Conservation (phyloP, 1,140 invertebrate genomes). For the Ceratosolen solmsi region DNA sequence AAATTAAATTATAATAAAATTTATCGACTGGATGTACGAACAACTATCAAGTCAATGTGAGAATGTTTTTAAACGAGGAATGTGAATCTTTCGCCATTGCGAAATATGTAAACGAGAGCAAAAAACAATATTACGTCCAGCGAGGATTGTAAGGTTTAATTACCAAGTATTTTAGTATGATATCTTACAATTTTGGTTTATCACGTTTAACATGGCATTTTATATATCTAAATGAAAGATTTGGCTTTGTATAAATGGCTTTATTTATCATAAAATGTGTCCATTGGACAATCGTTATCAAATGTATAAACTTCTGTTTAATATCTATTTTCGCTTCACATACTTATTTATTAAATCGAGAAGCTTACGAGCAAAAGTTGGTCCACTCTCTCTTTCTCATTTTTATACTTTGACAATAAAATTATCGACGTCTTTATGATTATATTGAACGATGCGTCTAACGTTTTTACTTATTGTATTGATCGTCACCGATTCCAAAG, state of each 20-base stretch:
- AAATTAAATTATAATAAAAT: constrained; percentile 42
- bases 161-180: constrained; percentile 29
- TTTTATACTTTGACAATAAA: constrained; percentile 47
- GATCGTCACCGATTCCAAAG: too few relatives aligned
- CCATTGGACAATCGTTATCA: neutral
- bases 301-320: constrained; percentile 45
- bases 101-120: constrained; percentile 38
- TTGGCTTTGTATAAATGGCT: constrained; percentile 65
- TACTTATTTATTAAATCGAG: constrained; percentile 50
- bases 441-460: neutral
- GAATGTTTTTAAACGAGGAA: constrained; percentile 40
- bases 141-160: constrained; percentile 27
- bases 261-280: constrained; percentile 60
- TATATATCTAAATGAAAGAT: constrained; percentile 56
- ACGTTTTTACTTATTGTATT: constrained; percentile 28
- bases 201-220: constrained; percentile 54
- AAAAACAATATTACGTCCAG: constrained; percentile 15
- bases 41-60: constrained; percentile 35
- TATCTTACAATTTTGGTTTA: constrained; percentile 47
- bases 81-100: constrained; percentile 41
- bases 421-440: constrained; percentile 7
- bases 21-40: constrained; percentile 38
- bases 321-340: constrained; percentile 31
- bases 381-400: constrained; percentile 47
- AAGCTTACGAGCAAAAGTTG: constrained; percentile 54